Conservation (phyloP, 2,113 vertebrate genomes). For the Hiodon tergisus region DNA sequence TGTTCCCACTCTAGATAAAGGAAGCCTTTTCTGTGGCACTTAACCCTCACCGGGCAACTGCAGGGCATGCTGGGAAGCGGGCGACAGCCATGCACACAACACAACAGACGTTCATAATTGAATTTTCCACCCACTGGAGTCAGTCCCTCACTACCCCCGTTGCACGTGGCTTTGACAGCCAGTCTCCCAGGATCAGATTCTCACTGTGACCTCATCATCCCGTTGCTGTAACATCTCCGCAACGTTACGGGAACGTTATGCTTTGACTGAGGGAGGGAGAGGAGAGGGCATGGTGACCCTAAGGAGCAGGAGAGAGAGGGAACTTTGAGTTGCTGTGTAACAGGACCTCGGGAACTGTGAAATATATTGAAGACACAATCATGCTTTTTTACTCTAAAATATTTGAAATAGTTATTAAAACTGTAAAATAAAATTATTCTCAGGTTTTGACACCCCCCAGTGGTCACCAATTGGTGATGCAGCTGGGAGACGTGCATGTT, state of each 20-base stretch:
- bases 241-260: too few species aligned
- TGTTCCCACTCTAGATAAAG: slow-evolving; percentile 96
- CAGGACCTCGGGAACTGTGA: background rate
- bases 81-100: slow-evolving; percentile 59
- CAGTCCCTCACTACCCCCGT: slow-evolving; percentile 27
- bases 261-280: background rate
- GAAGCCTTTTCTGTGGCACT: slow-evolving; percentile 76
- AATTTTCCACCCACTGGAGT: slow-evolving; percentile 64
- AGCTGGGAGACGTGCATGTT: too few species aligned
- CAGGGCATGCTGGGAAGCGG: slow-evolving; percentile 74
- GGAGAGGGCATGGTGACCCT: slow-evolving; percentile 9
- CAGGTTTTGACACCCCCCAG: too few species aligned
- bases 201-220: background rate
- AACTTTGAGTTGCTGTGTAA: background rate
- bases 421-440: too few species aligned
- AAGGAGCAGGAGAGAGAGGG: background rate
- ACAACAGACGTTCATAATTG: slow-evolving; percentile 65
- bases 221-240: too few species aligned
- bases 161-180: slow-evolving; percentile 74
- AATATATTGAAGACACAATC: too few species aligned
- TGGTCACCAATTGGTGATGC: too few species aligned
- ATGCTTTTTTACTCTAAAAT: too few species aligned
- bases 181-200: slow-evolving; percentile 64
- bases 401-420: too few species aligned
- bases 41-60: slow-evolving; percentile 73